Evolutionary conservation across 2,888 invertebrate genomes (phyloP).

Genomic region (Athrips mouffetella): DNA sequence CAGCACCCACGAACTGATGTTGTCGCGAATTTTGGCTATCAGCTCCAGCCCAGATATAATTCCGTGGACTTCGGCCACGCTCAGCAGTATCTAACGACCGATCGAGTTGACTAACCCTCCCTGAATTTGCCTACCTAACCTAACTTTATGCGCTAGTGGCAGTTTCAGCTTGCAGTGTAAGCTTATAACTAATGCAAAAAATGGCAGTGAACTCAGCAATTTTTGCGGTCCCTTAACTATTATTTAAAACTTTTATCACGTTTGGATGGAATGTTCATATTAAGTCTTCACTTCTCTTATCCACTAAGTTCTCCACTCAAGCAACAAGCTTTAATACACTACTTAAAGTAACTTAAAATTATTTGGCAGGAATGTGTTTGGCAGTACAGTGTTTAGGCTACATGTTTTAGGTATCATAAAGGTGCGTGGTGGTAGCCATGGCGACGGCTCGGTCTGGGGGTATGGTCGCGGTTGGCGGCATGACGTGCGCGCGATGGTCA

Average conservation of each 20-base stretch:
- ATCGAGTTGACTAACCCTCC: constrained; percentile 27
- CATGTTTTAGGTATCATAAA: constrained; percentile 31
- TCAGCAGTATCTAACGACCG: constrained; percentile 32
- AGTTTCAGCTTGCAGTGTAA: constrained; percentile 60
- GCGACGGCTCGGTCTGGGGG: constrained; percentile 38
- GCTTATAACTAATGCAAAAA: constrained; percentile 47
- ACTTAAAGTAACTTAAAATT: constrained; percentile 42
- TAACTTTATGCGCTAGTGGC: constrained; percentile 49
- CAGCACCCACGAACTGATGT: constrained; percentile 72
- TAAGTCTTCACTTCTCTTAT: constrained; percentile 43
- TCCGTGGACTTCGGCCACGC: constrained; percentile 34
- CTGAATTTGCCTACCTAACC: constrained; percentile 20
- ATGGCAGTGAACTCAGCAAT: constrained; percentile 50
- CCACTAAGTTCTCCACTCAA: constrained; percentile 35
- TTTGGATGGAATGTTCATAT: constrained; percentile 22
- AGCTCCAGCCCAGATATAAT: constrained; percentile 30
- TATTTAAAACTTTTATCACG: too few species aligned
- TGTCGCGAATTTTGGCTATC: constrained; percentile 69
- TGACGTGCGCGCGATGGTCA: constrained; percentile 59
- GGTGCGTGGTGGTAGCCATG: constrained; percentile 46
- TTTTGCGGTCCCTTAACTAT: constrained; percentile 31
- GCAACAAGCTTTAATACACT: constrained; percentile 55
- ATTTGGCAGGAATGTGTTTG: constrained; percentile 50
- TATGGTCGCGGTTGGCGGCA: constrained; percentile 44
- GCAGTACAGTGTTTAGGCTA: constrained; percentile 41